These are phyloP conservation scores for Graphium colonna DNA, from an alignment of 2,888 invertebrate genomes.

Conservation along the genomic window DNA sequence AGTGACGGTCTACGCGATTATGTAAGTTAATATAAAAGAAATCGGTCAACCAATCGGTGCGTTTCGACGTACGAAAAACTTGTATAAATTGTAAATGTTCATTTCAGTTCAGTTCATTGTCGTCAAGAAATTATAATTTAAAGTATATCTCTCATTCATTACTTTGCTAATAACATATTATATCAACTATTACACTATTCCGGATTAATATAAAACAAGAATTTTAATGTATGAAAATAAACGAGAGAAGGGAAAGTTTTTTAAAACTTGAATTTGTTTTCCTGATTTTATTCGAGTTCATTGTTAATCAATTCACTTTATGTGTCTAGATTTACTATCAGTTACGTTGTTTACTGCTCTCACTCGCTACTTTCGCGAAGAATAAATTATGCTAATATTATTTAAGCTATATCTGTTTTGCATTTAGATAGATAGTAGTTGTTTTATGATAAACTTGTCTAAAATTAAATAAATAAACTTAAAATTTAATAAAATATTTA, in stretches of 20 bases:
- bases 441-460: neutral
- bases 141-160: no score
- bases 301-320: neutral
- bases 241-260: neutral
- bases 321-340: neutral
- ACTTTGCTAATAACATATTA: no score
- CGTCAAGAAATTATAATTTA: no score
- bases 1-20: neutral
- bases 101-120: no score
- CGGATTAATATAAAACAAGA: neutral
- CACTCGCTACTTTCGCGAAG: neutral
- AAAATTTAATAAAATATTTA: no score
- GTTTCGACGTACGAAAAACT: no score
- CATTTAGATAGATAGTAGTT: neutral
- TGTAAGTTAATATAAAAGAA: neutral
- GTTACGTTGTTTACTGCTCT: neutral
- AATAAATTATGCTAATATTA: neutral
- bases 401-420: neutral
- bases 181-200: neutral
- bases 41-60: neutral
- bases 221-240: no score
- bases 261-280: no score
- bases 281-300: neutral
- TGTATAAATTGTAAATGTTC: no score
- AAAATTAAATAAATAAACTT: no score